A percentile compares a stretch with the other conserved stretches of the same genome.
Conservation (phyloP, 2,113 vertebrate species). For the Centropus unirufus region DNA sequence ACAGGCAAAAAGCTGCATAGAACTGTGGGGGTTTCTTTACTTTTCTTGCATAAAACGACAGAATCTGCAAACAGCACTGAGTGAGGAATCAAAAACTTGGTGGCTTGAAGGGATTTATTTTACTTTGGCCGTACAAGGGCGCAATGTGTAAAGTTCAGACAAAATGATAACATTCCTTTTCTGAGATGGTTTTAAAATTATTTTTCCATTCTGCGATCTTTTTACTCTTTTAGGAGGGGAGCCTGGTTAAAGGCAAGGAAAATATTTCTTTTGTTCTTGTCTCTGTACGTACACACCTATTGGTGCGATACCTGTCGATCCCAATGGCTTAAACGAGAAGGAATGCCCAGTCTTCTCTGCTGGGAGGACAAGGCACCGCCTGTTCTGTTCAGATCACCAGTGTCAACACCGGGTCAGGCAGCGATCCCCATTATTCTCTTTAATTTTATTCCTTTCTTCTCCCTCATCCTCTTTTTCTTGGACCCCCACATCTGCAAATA, state of each 20-base stretch:
- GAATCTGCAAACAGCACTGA: not conserved
- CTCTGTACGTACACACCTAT: not conserved
- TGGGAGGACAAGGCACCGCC: not conserved
- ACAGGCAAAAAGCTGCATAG: conserved; percentile 22
- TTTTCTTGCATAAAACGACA: not conserved
- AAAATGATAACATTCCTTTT: conserved; percentile 22
- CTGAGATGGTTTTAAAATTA: not conserved
- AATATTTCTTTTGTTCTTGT: not conserved
- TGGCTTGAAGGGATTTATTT: conserved; percentile 19
- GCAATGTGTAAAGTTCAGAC: not conserved
- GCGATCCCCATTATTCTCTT: not conserved
- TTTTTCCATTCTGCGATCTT: conserved; percentile 10
- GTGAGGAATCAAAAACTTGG: not conserved
- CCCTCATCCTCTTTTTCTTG: not conserved
- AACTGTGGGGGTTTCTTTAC: conserved; percentile 4
- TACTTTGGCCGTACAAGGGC: conserved; percentile 14
- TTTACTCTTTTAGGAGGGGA: not conserved
- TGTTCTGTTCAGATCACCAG: not conserved
- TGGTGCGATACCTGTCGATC: not conserved
- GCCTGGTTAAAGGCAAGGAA: not conserved
- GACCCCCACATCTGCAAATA: not conserved
- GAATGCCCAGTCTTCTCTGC: not conserved
- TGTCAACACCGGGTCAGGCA: not conserved
- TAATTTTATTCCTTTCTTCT: not conserved
- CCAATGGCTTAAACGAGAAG: conserved; percentile 39